A percentile compares a stretch with the other conserved stretches of the same genome.
Evolutionary conservation across 2,797 vertebrate genomes (phyloP).

Genomic region (Australoheros facetus): DNA sequence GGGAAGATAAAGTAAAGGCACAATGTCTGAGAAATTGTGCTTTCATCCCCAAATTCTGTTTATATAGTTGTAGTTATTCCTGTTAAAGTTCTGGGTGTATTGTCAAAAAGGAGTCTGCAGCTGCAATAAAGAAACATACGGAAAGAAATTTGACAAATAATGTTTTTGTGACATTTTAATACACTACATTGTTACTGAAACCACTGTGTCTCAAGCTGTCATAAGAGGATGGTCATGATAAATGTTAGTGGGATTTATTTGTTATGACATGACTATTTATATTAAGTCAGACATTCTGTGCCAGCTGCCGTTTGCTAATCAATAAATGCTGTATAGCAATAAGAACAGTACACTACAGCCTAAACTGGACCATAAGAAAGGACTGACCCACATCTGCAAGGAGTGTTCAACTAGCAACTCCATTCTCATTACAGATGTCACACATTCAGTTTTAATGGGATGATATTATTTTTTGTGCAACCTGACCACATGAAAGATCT

Average conservation of each 20-base stretch:
- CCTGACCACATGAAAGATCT: slow-evolving; percentile 67
- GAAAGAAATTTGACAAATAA: background rate
- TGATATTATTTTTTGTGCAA: slow-evolving; percentile 41
- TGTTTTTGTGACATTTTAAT: background rate
- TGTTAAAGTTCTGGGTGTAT: slow-evolving; percentile 7
- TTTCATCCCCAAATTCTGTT: slow-evolving; percentile 36
- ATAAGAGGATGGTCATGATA: background rate
- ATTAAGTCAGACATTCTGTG: background rate
- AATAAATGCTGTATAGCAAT: background rate
- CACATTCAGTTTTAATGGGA: slow-evolving; percentile 42
- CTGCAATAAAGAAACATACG: background rate
- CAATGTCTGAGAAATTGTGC: slow-evolving; percentile 50
- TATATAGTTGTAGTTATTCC: slow-evolving; percentile 32
- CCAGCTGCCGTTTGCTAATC: background rate
- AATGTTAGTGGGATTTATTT: background rate
- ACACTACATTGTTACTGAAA: background rate
- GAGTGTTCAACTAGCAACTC: background rate
- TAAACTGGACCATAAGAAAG: background rate
- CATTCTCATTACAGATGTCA: slow-evolving; percentile 31
- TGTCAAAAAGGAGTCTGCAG: background rate
- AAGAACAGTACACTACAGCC: background rate
- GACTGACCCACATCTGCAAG: slow-evolving; percentile 1
- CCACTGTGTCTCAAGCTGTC: background rate
- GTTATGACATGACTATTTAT: background rate
- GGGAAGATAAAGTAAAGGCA: slow-evolving; percentile 63